Conservation (phyloP, 2,113 vertebrate genomes). For the Sceloporus undulatus region DNA sequence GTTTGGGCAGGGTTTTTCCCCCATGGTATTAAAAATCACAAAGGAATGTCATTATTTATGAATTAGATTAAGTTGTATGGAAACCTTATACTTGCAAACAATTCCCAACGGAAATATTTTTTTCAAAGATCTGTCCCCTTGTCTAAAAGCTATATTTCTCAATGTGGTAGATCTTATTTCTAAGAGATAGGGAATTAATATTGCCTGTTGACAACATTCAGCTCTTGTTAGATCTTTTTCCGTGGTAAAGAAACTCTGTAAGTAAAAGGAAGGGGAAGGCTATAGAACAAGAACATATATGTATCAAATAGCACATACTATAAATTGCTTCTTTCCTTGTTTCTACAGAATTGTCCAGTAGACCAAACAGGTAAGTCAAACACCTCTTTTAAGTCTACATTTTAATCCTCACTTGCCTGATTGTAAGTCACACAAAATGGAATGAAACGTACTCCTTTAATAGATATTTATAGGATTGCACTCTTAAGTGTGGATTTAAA, state of each 20-base stretch:
- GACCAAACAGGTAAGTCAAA: constrained; percentile 10
- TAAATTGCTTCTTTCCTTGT: not conserved
- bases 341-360: not conserved
- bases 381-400: not conserved
- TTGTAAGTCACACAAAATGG: not conserved
- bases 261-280: not conserved
- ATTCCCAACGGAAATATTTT: not conserved
- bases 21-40: not conserved
- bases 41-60: constrained; percentile 1
- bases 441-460: not conserved
- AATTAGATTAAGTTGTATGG: constrained; percentile 15
- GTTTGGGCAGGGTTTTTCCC: not conserved
- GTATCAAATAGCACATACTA: not conserved
- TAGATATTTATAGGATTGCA: not conserved
- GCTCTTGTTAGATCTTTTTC: constrained; percentile 5
- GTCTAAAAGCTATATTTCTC: not conserved
- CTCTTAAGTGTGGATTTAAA: not conserved
- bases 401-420: not conserved
- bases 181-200: constrained; percentile 2
- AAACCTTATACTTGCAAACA: constrained; percentile 23
- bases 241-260: constrained; percentile 1
- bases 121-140: not conserved
- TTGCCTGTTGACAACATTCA: not conserved
- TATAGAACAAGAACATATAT: not conserved
- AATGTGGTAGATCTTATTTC: constrained; percentile 13